Evolutionary conservation across 2,113 vertebrate genomes (phyloP).

Genomic region (Canis aureus): DNA sequence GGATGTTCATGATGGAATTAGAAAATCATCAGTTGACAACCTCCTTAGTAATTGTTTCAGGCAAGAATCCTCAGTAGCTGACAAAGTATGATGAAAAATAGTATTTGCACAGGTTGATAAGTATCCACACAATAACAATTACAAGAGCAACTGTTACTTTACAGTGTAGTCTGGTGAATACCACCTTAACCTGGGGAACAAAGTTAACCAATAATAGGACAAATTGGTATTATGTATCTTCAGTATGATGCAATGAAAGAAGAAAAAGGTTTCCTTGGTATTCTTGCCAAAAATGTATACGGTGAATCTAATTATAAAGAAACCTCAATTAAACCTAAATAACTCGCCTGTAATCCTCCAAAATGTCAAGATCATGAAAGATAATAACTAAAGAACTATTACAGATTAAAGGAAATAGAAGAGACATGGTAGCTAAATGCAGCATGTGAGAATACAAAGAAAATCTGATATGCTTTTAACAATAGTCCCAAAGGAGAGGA

Average conservation of each 20-base stretch:
- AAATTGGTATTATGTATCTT: not conserved
- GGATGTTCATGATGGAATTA: not conserved
- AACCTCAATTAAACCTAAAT: not conserved
- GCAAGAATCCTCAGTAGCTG: not conserved
- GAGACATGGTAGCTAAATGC: not conserved
- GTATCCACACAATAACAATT: not conserved
- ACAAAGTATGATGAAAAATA: not conserved
- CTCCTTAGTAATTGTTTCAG: not conserved
- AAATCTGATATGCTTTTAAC: not conserved
- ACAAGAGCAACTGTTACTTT: not conserved
- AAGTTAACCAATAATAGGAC: not conserved
- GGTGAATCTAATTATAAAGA: not conserved
- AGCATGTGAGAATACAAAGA: not conserved
- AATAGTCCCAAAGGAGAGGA: not conserved
- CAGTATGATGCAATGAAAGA: not conserved
- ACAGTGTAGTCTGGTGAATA: not conserved
- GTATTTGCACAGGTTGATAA: not conserved
- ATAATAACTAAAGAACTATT: not conserved
- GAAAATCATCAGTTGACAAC: not conserved
- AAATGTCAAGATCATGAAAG: not conserved
- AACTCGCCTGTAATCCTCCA: not conserved
- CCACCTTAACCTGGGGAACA: not conserved
- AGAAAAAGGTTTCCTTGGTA: not conserved
- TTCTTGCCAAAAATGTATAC: not conserved
- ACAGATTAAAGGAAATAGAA: not conserved